Evolutionary conservation across 1,140 invertebrate species (phyloP), one percentile per base, ranked within the genome.

Genomic region (Temnothorax longispinosus): DNA sequence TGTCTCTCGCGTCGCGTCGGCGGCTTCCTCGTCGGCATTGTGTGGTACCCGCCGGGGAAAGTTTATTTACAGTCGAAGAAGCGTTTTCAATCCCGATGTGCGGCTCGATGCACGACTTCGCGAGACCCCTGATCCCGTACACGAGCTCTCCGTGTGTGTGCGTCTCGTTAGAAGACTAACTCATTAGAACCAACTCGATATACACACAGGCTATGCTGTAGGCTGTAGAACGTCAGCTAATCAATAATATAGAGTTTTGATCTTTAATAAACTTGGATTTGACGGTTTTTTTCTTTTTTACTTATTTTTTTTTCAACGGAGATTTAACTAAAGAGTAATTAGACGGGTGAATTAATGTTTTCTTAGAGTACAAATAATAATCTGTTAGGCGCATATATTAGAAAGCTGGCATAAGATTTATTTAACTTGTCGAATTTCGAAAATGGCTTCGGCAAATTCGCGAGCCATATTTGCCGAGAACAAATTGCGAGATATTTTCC

Each of bases 31-130:
- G 56, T 54, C 82, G 85, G 80, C n/a, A 85, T 91, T 87, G 81
- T 90, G 80, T 74, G 47, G 58, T 90, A 77, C 85, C 77, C 41
- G 65, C 71, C 82, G 88, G 92, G 89, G 92, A 93, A 93, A 93
- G 91, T 93, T 93, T 91, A 92, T 93, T 92, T 92, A 91, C 91
- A 90, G 87, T 88, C 88, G 84, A 86, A 89, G 89, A 92, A 65
- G 71, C 81, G 89, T 92, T 93, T 93, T 93, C 90, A 89, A 93
- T 91, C 86, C 69, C 69, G 72, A 90, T 89, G 72, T 65, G 69
- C 65, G 77, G 67, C 62, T 52, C 75, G 87, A 89, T 87, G 87
- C 90, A 87, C 87, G 89, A 89, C 87, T 92, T 92, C 41, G 78
- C 86, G 81, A 76, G 89, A 89, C 88, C 88, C 77, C 87, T 88